Evolutionary conservation across 1,140 invertebrate species (phyloP).

Genomic region (Drosophila nikananu): DNA sequence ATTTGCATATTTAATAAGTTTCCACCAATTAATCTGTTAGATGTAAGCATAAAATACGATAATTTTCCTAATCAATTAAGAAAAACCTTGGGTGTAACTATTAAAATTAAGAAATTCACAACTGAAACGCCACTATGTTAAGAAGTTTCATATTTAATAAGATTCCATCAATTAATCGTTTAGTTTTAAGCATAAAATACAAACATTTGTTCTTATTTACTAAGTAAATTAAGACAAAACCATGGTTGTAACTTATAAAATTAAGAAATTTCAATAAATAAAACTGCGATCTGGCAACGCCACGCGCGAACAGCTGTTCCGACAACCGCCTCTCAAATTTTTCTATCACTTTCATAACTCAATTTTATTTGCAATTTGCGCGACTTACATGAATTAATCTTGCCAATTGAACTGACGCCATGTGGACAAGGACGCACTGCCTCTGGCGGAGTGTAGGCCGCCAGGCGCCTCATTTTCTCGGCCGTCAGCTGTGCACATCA

Average conservation of each 20-base stretch:
- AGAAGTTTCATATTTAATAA: neutral
- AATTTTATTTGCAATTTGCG: neutral
- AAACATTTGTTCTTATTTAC: neutral
- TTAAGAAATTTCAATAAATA: neutral
- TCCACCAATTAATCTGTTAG: no score
- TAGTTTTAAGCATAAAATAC: neutral
- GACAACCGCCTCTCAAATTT: neutral
- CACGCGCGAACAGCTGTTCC: constrained; percentile 5
- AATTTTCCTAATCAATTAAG: neutral
- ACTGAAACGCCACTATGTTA: no score
- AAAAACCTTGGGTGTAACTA: neutral
- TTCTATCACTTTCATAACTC: constrained; percentile 31
- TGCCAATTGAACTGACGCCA: neutral
- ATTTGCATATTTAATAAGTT: no score
- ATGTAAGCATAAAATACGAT: neutral
- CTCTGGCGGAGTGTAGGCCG: constrained; percentile 21
- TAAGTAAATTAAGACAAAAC: neutral
- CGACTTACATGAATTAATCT: neutral
- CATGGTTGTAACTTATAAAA: neutral
- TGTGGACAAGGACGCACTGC: constrained; percentile 37
- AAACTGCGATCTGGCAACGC: neutral
- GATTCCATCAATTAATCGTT: neutral
- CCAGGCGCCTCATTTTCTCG: neutral
- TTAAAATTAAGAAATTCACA: neutral
- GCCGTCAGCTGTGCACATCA: constrained; percentile 26